Evolutionary conservation across 2,888 invertebrate species (phyloP), one percentile per base, ranked within the genome.

Genomic region (Hedya salicella): DNA sequence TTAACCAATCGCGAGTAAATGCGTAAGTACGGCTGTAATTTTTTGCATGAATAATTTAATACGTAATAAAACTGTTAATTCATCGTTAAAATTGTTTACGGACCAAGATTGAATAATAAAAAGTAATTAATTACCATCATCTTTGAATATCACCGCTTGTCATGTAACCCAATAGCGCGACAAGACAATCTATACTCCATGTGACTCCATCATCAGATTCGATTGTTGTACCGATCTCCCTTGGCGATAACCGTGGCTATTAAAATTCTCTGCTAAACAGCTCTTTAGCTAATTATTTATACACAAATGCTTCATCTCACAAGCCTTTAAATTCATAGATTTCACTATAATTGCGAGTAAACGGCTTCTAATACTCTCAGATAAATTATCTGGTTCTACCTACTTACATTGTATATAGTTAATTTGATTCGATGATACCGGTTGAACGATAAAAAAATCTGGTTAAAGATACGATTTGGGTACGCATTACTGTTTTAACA

Each of bases 401-500:
- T 65, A 53, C 39, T 46, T 46, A 42, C 42, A 11, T 30, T 11
- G 16, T 21, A 40, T 14, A 25, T 46, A 30, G 39, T 59, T 65
- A 39, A 65, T 40, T 59, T 16, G 59, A 65, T 52, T 59, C 62
- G 25, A 48, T 44, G 25, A 50, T 50, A 59, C 57, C 25, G 46
- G 52, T 39, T 53, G 30, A 60, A 30, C 59, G 50, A 46, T n/a
- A 59, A 30, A 40, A 48, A 64, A 32, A 50, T 21, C 49, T 42
- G 49, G 32, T 48, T 59, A 48, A 50, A 56, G 57, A 46, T 62
- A 19, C 16, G 17, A 56, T 60, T 65, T 65, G 59, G 59, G 52
- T 59, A 60, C 60, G 42, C 54, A 66, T 66, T 53, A 54, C 53
- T 42, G 42, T 32, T 54, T 66, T 66, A 66, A 61, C 53, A 66